Conservation (phyloP, 1,140 invertebrate genomes). For the Neotoxoptera formosana region DNA sequence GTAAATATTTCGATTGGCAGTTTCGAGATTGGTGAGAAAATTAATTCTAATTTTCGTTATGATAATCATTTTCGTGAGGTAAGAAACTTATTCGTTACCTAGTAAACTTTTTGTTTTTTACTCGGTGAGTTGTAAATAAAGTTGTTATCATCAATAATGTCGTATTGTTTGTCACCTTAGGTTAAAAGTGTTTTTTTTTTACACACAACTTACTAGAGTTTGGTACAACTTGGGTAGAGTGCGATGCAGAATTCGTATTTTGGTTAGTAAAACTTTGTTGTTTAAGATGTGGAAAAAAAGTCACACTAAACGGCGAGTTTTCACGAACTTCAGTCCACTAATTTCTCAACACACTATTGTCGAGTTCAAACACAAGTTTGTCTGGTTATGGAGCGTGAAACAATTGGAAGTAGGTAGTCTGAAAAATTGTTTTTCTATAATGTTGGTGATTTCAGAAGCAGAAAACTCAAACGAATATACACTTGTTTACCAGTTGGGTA, state of each 20-base stretch:
- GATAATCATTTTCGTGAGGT: neutral
- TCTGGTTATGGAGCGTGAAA: conserved; percentile 16
- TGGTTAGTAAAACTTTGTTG: conserved; percentile 14
- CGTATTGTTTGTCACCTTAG: conserved; percentile 30
- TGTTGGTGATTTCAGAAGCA: neutral
- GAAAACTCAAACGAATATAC: neutral
- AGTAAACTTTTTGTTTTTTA: neutral
- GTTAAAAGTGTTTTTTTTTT: conserved; percentile 25
- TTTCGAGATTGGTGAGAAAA: too few relatives aligned
- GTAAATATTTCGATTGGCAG: neutral
- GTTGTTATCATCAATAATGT: conserved; percentile 34
- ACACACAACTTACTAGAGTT: conserved; percentile 14
- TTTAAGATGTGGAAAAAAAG: conserved; percentile 49
- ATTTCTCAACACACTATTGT: neutral
- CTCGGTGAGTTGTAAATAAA: neutral
- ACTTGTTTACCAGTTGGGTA: neutral
- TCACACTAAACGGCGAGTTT: neutral
- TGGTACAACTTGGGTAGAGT: neutral
- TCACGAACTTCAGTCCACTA: neutral
- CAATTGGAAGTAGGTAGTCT: neutral
- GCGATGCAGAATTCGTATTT: neutral
- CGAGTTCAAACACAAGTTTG: neutral
- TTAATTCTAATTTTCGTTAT: too few relatives aligned
- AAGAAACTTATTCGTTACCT: neutral
- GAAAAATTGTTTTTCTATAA: neutral